Conservation (phyloP, 2,888 invertebrate genomes). For the Calameuta filiformis region DNA sequence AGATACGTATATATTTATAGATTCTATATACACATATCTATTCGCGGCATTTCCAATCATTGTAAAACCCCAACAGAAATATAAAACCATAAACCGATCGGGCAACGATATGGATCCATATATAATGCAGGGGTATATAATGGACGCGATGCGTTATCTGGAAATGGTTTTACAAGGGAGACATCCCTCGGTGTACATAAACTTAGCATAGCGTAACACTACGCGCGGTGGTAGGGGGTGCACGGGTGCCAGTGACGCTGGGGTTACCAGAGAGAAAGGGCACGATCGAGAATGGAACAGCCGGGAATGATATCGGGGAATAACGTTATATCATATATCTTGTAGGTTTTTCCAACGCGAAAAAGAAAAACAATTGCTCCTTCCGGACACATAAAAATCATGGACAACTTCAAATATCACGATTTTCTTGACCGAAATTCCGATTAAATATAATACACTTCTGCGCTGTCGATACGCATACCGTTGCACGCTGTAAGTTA, state of each 20-base stretch:
- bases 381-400: constrained; percentile 52
- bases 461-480: too few relatives aligned
- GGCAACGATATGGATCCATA: constrained; percentile 59
- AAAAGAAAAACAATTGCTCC: constrained; percentile 49
- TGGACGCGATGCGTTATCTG: constrained; percentile 61
- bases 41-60: constrained; percentile 63
- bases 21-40: constrained; percentile 37
- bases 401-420: constrained; percentile 24
- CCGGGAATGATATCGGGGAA: neutral
- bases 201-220: constrained; percentile 53
- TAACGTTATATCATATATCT: constrained; percentile 2
- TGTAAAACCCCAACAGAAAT: constrained; percentile 63
- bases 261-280: constrained; percentile 13
- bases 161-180: constrained; percentile 65
- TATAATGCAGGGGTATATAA: constrained; percentile 54
- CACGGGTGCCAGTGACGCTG: constrained; percentile 3
- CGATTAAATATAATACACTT: neutral
- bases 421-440: neutral
- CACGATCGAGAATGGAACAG: constrained; percentile 9
- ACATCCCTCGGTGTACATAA: constrained; percentile 62
- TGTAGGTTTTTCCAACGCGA: neutral
- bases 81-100: constrained; percentile 64
- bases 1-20: neutral
- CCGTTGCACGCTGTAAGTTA: neutral
- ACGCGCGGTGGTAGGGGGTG: neutral